Conservation (phyloP, 2,888 invertebrate genomes). For the Drosophila rubida region DNA sequence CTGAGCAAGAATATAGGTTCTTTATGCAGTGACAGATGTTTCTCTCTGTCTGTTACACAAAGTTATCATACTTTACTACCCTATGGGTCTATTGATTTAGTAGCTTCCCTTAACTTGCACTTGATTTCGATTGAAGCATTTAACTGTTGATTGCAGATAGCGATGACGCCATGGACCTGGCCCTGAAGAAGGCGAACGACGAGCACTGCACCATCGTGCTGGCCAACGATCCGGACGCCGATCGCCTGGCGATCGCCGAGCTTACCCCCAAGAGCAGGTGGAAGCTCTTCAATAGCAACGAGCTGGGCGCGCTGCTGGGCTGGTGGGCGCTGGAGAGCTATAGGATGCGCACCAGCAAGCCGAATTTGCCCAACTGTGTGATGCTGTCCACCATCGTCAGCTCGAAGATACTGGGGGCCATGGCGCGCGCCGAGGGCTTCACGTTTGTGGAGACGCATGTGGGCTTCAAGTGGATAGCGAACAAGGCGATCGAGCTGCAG, state of each 20-base stretch:
- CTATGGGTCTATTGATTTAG: too few relatives aligned
- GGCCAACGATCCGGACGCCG: constrained; percentile 99
- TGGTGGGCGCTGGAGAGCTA: constrained; percentile 95
- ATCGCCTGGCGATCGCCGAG: constrained; percentile 97
- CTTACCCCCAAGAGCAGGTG: constrained; percentile 86
- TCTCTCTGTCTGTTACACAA: too few relatives aligned
- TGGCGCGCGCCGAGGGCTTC: constrained; percentile 92
- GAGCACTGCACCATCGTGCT: constrained; percentile 91
- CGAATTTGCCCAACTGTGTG: constrained; percentile 88
- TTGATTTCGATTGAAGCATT: rapidly evolving
- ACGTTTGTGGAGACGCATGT: constrained; percentile 95
- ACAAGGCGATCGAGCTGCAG: constrained; percentile 90
- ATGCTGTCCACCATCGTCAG: constrained; percentile 97
- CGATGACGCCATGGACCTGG: constrained; percentile 90
- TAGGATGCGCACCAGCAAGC: constrained; percentile 84
- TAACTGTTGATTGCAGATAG: constrained; percentile 87
- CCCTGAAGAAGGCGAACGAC: constrained; percentile 91
- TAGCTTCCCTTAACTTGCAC: too few relatives aligned
- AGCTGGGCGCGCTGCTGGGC: constrained; percentile 96
- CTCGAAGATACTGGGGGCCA: constrained; percentile 95
- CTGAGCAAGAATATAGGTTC: too few relatives aligned
- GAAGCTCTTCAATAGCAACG: constrained; percentile 94
- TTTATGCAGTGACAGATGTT: too few relatives aligned
- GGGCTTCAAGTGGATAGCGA: constrained; percentile 99
- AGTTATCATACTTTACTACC: too few relatives aligned